Conservation (phyloP, 2,113 vertebrate genomes). For the Hippocampus comes region DNA sequence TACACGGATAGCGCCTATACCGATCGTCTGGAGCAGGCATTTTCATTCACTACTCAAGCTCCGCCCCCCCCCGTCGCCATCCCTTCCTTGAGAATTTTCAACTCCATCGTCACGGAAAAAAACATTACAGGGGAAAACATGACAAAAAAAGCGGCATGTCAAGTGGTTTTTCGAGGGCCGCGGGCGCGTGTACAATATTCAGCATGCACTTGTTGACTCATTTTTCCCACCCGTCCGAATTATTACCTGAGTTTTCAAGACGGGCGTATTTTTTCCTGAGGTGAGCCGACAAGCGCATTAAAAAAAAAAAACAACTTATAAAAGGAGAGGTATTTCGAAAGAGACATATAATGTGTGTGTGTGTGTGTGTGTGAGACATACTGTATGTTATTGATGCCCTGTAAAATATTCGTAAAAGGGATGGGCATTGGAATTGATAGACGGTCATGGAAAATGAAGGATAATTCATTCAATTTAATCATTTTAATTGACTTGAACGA, state of each 20-base stretch:
- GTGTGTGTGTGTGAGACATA: slow-evolving; percentile 20
- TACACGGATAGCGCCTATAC: slow-evolving; percentile 14
- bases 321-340: slow-evolving; percentile 48
- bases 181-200: background rate
- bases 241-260: slow-evolving; percentile 71
- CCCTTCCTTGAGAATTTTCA: slow-evolving; percentile 50
- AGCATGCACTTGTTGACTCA: background rate
- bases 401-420: background rate
- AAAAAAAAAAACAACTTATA: slow-evolving; percentile 22
- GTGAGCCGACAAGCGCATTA: slow-evolving; percentile 24
- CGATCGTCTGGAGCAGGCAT: slow-evolving; percentile 69
- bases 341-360: slow-evolving; percentile 35
- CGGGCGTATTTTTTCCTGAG: slow-evolving; percentile 66
- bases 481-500: background rate
- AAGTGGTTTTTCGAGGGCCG: background rate
- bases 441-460: background rate
- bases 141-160: slow-evolving; percentile 20
- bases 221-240: background rate
- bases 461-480: background rate
- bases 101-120: slow-evolving; percentile 53
- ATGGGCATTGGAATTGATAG: background rate
- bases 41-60: slow-evolving; percentile 39
- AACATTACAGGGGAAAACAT: slow-evolving; percentile 60
- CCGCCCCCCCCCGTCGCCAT: slow-evolving; percentile 53
- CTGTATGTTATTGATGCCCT: slow-evolving; percentile 22